Evolutionary conservation across 2,113 vertebrate genomes (phyloP), one percentile per base, ranked within the genome.

Genomic region (Xiphorhynchus elegans): DNA sequence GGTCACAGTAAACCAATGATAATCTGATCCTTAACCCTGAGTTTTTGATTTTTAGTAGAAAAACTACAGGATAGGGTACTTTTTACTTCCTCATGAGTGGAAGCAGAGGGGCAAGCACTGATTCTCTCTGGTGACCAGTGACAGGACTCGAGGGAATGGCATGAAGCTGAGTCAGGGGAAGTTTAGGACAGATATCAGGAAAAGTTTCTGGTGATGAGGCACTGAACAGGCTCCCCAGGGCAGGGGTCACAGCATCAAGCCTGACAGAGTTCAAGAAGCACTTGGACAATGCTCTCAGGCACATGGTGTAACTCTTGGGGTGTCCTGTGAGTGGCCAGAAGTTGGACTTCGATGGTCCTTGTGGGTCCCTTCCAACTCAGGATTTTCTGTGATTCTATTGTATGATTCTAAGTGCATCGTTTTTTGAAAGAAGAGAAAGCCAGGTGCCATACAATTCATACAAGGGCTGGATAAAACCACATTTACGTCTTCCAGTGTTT

Each of bases 81-180:
- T 13, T 10, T 29, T 59, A 28, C 24, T 29, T 76, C 47, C 6
- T 7, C 1, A 1, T 13, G 18, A 6, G 49, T 17, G 13, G 15
- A 76, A 35, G 9, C 6, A 18, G 40, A 76, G 63, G 3, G 4
- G 13, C 19, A 62, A 55, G 1, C 24, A 53, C 16, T 47, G 69
- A 35, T 60, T 53, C 28, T 3, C 28, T 52, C 12, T 29, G 5
- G n/a, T 68, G 19, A 40, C 23, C 39, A 40, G 5, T 21, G 69
- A 35, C 47, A 55, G n/a, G 24, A 75, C 6, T 19, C 0, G 0
- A 76, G 17, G 17, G 35, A 69, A 49, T 13, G 35, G 2, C 3
- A 35, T 42, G 31, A 40, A 76, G 13, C 11, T 53, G 11, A 18
- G 25, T 20, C 7, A 50, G 29, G 11, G 8, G 31, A 40, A 20